A percentile compares a stretch with the other conserved stretches of the same genome.
Evolutionary conservation across 1,140 invertebrate genomes (phyloP).

Genomic region (Chymomyza costata): DNA sequence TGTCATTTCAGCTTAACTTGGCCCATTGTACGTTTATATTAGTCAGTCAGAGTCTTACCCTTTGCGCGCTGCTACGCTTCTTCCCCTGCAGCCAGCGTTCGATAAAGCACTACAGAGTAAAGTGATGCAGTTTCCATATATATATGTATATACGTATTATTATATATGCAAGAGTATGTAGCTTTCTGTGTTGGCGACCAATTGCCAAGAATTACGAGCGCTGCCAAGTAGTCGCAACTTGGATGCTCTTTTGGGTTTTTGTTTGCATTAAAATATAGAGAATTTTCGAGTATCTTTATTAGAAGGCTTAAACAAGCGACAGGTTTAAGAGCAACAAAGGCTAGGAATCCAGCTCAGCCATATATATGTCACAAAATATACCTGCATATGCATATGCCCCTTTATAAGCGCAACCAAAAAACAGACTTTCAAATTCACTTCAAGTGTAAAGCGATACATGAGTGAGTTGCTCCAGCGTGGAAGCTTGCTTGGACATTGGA

Average conservation of each 20-base stretch:
- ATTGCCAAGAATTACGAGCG: conserved; percentile 61
- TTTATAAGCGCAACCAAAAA: background rate
- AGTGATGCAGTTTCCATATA: conserved; percentile 15
- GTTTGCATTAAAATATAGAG: too few relatives aligned
- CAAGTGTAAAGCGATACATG: conserved; percentile 71
- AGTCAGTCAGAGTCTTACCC: conserved; percentile 39
- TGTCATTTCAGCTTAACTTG: conserved; percentile 74
- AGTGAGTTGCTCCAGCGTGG: conserved; percentile 10
- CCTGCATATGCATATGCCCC: too few relatives aligned
- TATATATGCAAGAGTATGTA: too few relatives aligned
- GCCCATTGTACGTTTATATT: conserved; percentile 74
- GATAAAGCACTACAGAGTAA: background rate
- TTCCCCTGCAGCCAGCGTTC: background rate
- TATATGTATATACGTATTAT: too few relatives aligned
- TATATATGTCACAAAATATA: too few relatives aligned
- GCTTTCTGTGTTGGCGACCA: conserved; percentile 10
- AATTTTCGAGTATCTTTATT: too few relatives aligned
- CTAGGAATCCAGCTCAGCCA: too few relatives aligned
- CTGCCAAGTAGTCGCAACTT: conserved; percentile 16
- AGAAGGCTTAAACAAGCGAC: too few relatives aligned
- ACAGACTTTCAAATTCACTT: conserved; percentile 69
- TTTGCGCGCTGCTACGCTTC: conserved; percentile 1
- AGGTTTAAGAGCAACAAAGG: too few relatives aligned
- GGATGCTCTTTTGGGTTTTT: too few relatives aligned
- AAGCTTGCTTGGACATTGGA: conserved; percentile 26